These are phyloP conservation scores for Agriotes lineatus DNA, from an alignment of 2,888 invertebrate genomes.

Conservation along the genomic window DNA sequence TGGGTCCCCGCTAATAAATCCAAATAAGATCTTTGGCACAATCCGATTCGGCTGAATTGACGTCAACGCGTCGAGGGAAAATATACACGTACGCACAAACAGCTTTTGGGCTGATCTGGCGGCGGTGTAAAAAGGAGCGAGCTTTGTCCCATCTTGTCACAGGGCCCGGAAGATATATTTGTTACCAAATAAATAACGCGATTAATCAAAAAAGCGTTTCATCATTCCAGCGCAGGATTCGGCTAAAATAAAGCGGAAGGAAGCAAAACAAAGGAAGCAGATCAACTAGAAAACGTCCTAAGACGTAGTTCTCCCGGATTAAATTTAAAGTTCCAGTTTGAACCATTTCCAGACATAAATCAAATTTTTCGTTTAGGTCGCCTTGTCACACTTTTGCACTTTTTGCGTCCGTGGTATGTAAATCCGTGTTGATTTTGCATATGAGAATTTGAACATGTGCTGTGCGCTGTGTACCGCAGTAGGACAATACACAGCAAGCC, in stretches of 20 bases:
- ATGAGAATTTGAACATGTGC: slow-evolving; percentile 7
- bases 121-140: background rate
- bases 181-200: slow-evolving; percentile 12
- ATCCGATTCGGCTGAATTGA: slow-evolving; percentile 1
- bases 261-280: slow-evolving; percentile 4
- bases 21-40: slow-evolving; percentile 11
- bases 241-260: slow-evolving; percentile 6
- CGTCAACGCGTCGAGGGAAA: slow-evolving; percentile 1
- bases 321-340: background rate
- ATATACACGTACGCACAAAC: slow-evolving; percentile 12
- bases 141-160: background rate
- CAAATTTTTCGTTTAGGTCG: background rate
- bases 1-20: slow-evolving; percentile 13
- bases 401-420: background rate
- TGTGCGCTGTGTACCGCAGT: background rate
- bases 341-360: background rate
- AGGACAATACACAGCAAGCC: too few species aligned
- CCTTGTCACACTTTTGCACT: background rate
- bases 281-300: background rate
- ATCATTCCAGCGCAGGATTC: slow-evolving; percentile 4
- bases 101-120: slow-evolving; percentile 3
- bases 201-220: slow-evolving; percentile 18
- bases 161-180: slow-evolving; percentile 11
- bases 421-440: background rate
- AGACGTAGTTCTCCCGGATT: background rate